These are phyloP conservation scores for Dicycla oo DNA, from an alignment of 2,888 invertebrate species.

Conservation along the genomic window DNA sequence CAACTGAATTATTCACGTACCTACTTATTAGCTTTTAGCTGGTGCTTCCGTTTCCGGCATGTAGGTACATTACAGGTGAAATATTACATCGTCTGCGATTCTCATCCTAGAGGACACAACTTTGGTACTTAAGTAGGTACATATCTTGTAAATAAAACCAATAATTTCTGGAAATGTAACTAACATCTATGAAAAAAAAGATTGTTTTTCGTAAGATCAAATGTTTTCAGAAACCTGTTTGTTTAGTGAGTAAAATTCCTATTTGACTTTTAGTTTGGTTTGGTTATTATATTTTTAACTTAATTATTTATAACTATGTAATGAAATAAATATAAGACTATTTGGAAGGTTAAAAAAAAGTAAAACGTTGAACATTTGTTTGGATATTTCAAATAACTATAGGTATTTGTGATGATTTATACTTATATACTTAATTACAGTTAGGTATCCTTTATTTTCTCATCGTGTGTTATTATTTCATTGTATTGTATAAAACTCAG, in stretches of 20 bases:
- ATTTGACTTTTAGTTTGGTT: not conserved
- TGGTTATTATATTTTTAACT: too few relatives aligned
- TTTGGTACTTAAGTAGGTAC: too few relatives aligned
- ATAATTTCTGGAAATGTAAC: not conserved
- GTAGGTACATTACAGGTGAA: not conserved
- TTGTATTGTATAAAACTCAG: not conserved
- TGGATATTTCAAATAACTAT: not conserved
- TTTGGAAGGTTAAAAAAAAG: too few relatives aligned
- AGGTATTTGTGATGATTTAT: not conserved
- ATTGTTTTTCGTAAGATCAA: too few relatives aligned
- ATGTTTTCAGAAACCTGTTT: not conserved
- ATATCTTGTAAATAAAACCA: not conserved
- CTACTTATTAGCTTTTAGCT: slow-evolving; percentile 1
- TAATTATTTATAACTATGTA: too few relatives aligned
- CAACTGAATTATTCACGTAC: not conserved
- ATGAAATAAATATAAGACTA: too few relatives aligned
- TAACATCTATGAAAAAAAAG: not conserved
- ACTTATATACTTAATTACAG: too few relatives aligned
- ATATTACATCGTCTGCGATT: not conserved
- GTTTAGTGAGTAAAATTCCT: not conserved
- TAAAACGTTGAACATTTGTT: too few relatives aligned
- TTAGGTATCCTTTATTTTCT: not conserved
- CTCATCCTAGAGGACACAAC: not conserved
- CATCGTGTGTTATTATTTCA: not conserved
- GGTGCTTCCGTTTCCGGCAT: not conserved